A percentile compares a stretch with the other conserved stretches of the same genome.
Evolutionary conservation across 2,113 vertebrate genomes (phyloP).

Genomic region (Porphyrio hochstetteri): DNA sequence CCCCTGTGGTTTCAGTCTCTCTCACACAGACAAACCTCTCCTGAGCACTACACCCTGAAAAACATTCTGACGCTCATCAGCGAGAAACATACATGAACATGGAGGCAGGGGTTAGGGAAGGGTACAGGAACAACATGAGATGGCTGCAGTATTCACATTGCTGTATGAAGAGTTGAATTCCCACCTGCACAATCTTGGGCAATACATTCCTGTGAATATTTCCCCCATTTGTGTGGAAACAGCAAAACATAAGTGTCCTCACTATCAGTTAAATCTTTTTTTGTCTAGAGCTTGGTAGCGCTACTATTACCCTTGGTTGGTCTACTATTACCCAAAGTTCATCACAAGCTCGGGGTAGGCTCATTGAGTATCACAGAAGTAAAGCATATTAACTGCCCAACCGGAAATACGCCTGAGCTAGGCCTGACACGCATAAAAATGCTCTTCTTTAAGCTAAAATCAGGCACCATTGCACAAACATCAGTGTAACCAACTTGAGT

Average conservation of each 20-base stretch:
- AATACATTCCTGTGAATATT: not conserved
- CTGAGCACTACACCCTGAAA: not conserved
- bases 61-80: not conserved
- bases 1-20: not conserved
- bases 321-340: not conserved
- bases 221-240: not conserved
- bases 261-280: not conserved
- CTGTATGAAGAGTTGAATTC: not conserved
- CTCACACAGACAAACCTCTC: not conserved
- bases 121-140: not conserved
- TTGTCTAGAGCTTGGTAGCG: not conserved
- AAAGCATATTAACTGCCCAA: not conserved
- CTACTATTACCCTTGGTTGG: not conserved
- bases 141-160: not conserved
- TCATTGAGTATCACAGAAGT: not conserved
- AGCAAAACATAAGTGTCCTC: not conserved
- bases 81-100: not conserved
- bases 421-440: not conserved
- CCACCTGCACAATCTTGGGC: rapidly evolving
- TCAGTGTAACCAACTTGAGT: rapidly evolving
- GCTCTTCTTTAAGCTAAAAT: not conserved
- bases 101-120: not conserved
- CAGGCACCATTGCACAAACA: not conserved
- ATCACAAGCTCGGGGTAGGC: not conserved
- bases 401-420: not conserved